Percentiles rank a stretch among this genome's conserved stretches.
Evolutionary conservation across 2,113 vertebrate species (phyloP).

Genomic region (Xiphophorus maculatus): DNA sequence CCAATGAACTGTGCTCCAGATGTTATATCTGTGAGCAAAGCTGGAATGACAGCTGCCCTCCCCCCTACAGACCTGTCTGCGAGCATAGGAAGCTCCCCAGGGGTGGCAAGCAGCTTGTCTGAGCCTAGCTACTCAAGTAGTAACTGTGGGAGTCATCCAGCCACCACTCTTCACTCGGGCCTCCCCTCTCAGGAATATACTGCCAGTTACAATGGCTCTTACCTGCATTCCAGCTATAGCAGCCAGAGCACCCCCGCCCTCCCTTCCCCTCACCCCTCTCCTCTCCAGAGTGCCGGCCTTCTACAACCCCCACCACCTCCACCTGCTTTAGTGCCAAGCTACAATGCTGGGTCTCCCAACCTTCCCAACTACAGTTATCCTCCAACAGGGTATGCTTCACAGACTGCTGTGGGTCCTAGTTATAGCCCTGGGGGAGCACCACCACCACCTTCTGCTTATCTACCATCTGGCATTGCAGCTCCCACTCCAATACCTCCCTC

Average conservation of each 20-base stretch:
- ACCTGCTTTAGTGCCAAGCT: conserved; percentile 91
- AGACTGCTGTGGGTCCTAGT: conserved; percentile 91
- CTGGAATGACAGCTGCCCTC: conserved; percentile 91
- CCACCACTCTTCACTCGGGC: conserved; percentile 91
- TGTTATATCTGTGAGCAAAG: conserved; percentile 93
- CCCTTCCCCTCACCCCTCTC: conserved; percentile 95
- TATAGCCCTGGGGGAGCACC: conserved; percentile 94
- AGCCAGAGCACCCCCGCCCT: conserved; percentile 92
- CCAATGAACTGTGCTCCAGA: conserved; percentile 97
- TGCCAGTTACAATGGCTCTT: conserved; percentile 93
- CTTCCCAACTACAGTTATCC: conserved; percentile 95
- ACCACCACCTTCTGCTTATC: conserved; percentile 91
- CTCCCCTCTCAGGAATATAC: conserved; percentile 98
- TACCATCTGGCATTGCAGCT: conserved; percentile 96
- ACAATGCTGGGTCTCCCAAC: conserved; percentile 92
- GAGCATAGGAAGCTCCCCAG: conserved; percentile 93
- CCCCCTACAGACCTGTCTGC: conserved; percentile 92
- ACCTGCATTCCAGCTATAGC: conserved; percentile 94
- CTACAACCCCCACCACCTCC: conserved; percentile 91
- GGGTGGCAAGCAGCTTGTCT: conserved; percentile 92
- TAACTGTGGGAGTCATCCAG: conserved; percentile 94
- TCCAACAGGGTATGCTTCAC: conserved; percentile 91
- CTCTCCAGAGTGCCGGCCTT: conserved; percentile 94
- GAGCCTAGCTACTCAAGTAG: conserved; percentile 95
- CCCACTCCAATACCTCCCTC: conserved; percentile 94